Conservation (phyloP, 2,888 invertebrate genomes). For the Hirtodrosophila duncani region DNA sequence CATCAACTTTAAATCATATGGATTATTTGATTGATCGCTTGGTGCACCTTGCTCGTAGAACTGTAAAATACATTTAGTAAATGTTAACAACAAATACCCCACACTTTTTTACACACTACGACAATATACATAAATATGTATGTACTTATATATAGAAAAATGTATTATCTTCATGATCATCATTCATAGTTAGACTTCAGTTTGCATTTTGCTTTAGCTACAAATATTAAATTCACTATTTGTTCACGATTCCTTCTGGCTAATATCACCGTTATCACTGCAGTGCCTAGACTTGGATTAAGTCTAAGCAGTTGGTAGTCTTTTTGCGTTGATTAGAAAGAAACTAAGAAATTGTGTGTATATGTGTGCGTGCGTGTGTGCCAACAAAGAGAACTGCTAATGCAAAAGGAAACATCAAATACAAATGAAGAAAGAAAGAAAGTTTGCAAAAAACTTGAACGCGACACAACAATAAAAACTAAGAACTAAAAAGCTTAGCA, state of each 20-base stretch:
- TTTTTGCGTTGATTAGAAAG: slow-evolving; percentile 23
- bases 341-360: slow-evolving; percentile 16
- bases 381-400: slow-evolving; percentile 29
- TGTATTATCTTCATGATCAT: slow-evolving; percentile 10
- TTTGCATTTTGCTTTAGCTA: slow-evolving; percentile 35
- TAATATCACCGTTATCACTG: slow-evolving; percentile 70
- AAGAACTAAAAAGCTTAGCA: slow-evolving; percentile 52
- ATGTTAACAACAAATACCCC: too few relatives aligned
- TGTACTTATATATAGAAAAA: background rate
- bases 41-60: background rate
- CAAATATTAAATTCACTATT: slow-evolving; percentile 60
- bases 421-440: slow-evolving; percentile 5
- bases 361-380: too few relatives aligned
- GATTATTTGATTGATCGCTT: background rate
- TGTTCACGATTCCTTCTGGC: slow-evolving; percentile 64
- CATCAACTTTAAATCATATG: slow-evolving; percentile 14
- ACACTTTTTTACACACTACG: too few relatives aligned
- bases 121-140: too few relatives aligned
- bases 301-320: slow-evolving; percentile 63
- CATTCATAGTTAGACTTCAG: slow-evolving; percentile 29
- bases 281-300: slow-evolving; percentile 46
- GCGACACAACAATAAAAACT: slow-evolving; percentile 48
- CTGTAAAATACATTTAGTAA: too few relatives aligned
- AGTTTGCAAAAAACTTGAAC: slow-evolving; percentile 18
- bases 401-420: slow-evolving; percentile 13